Conservation (phyloP, 2,113 vertebrate species). For the Micromys minutus region DNA sequence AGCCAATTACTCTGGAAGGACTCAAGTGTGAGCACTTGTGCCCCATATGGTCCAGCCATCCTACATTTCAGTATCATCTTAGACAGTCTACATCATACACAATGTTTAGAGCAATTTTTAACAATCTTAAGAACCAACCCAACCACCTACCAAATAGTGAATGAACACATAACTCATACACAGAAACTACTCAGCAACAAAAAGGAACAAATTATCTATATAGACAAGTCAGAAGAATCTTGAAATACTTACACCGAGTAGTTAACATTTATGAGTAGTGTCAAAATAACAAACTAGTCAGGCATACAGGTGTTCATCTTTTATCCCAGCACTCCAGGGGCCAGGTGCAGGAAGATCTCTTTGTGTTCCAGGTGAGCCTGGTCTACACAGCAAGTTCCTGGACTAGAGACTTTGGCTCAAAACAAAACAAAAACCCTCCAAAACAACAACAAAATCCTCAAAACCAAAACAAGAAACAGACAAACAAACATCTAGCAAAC, state of each 20-base stretch:
- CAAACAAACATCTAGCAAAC: not conserved
- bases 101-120: not conserved
- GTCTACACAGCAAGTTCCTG: not conserved
- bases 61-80: not conserved
- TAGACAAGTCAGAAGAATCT: not conserved
- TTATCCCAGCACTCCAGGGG: not conserved
- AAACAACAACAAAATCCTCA: not conserved
- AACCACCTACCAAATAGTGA: not conserved
- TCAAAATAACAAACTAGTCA: not conserved
- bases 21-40: not conserved
- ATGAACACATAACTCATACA: not conserved
- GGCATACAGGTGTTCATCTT: too few species aligned
- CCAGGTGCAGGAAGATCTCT: not conserved
- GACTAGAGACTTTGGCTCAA: not conserved
- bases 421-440: not conserved
- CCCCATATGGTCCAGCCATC: not conserved
- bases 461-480: not conserved
- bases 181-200: conserved; percentile 21
- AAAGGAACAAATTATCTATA: not conserved
- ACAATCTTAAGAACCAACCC: not conserved
- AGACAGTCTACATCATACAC: not conserved
- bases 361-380: not conserved
- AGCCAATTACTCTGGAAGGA: not conserved
- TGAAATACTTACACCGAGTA: conserved; percentile 25
- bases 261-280: not conserved